Base-by-base conservation (phyloP, 2,888 invertebrate species). In the Galerucella calmariensis region DNA sequence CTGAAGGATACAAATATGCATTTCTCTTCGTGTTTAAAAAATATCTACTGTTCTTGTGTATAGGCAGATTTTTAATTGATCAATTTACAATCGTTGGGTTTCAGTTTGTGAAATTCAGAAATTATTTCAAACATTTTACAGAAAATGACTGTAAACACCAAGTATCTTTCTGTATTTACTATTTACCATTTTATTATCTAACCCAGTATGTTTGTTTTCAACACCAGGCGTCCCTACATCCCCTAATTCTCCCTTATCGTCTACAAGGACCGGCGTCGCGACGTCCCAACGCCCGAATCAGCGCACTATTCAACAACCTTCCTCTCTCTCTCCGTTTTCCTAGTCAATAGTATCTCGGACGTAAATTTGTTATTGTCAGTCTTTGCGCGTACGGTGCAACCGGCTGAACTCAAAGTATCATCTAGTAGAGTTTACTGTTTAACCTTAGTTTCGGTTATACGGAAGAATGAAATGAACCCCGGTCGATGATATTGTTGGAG, bases 341-440 rank as follows among this genome's bases (percentile, higher is more conserved):
- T 16, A 58, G 59, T 72, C 61, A 59, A 66, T 75, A 44, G 56
- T 63, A 63, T 56, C 63, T 10, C 63, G 20, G 41, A 44, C 63
- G 44, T 63, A 71, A 67, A 72, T 63, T 70, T 73, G 61, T 70
- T 53, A 20, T 51, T 69, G 72, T 75, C 73, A 76, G 73, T 76
- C 61, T 44, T 69, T 73, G 73, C 67, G 73, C 75, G 75, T 73
- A 67, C 75, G 51, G 65, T 41, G 62, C 10, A 16, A 67, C 44
- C 46, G 46, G 68, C 69, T 73, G 75, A 58, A 44, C 46, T 35
- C 20, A 12, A 65, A 46, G 20, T n/a, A 56, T n/a, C 27, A 51
- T 59, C 24, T 35, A 12, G 10, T 41, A 41, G 35, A 35, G 61
- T 35, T 12, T 27, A 61, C 61, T n/a, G 61, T 61, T 16, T 12